Percentiles rank a stretch among this genome's conserved stretches.
phyloP scores from a whole-genome alignment of 2,888 invertebrate genomes.

The Gisinianus flammeolus region DNA sequence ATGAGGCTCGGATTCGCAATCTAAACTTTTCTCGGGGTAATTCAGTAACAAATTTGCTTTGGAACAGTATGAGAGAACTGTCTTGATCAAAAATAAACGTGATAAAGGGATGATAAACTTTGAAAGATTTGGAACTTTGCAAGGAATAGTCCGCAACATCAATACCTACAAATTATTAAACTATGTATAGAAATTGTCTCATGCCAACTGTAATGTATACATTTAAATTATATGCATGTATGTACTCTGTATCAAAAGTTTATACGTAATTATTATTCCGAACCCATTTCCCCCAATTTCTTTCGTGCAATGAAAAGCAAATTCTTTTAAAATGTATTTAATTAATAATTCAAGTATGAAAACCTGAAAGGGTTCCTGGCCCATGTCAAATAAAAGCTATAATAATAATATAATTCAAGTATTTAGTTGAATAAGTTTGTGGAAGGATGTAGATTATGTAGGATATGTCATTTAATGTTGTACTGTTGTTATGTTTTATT shows the following conservation, averaged over 20 bases:
- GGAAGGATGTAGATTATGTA: no score
- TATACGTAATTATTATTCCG: not conserved
- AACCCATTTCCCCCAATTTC: not conserved
- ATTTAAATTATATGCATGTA: not conserved
- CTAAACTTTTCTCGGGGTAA: not conserved
- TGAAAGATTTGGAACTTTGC: not conserved
- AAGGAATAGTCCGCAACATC: slow-evolving; percentile 31
- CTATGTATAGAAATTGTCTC: no score
- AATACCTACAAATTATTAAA: slow-evolving; percentile 39
- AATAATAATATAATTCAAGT: no score
- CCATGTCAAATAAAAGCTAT: no score
- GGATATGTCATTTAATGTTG: no score
- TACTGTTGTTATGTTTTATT: no score
- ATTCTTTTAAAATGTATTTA: not conserved
- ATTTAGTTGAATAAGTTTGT: no score
- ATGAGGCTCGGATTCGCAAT: not conserved
- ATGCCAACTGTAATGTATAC: no score
- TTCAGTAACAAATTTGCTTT: not conserved
- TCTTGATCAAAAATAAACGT: slow-evolving; percentile 32
- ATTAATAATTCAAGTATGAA: not conserved
- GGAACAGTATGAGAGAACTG: slow-evolving; percentile 29
- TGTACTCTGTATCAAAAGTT: not conserved
- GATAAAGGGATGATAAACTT: slow-evolving; percentile 38
- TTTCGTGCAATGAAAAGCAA: not conserved
- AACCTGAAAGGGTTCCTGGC: no score